Base-by-base conservation (phyloP, 2,113 vertebrate species). In the Etheostoma spectabile region DNA sequence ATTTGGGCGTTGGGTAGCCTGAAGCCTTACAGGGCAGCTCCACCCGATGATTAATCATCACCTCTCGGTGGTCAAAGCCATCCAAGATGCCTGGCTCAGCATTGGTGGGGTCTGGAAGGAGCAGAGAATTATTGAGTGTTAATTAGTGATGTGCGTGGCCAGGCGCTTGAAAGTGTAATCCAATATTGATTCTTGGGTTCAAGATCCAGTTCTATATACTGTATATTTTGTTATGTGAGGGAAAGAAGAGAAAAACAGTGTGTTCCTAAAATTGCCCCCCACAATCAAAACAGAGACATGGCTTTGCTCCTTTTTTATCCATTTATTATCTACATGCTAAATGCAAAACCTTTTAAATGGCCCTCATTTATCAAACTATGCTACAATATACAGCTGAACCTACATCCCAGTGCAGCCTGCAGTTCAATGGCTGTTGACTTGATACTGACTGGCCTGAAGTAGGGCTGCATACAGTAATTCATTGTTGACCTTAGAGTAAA, bases 11-110 rank as follows among this genome's bases (percentile, higher is more conserved):
- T 0, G 98, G 98, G 93, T 98, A 97, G 79, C 97, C 98, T 11
- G 97, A 97, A 3, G 98, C 97, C 95, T 98, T 99, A 93, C 98
- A 99, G 75, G 98, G 97, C 90, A 99, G 96, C 93, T 99, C 98
- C 92, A 99, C 97, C 80, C 93, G 96, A 87, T 97, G 96, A 89
- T 97, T 96, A 48, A 97, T 96, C 98, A 97, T 98, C 94, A 97
- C 97, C 96, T 97, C 97, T 89, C 95, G 95, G 80, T 96, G 97
- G 82, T 98, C 97, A 91, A 99, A 99, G 85, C 98, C 97, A 92
- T 99, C 98, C 94, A 99, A 95, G 91, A 99, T 97, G 88, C 96
- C 95, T 52, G 98, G 98, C 88, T 98, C 97, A 84, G 98, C 97
- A 87, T 99, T 99, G 33, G 96, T 95, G 92, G 98, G 97, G 91